Percentiles rank a stretch among this genome's conserved stretches.
These are phyloP conservation scores for Choloepus hoffmanni DNA, from an alignment of 2,113 vertebrate genomes.

Conservation along the genomic window DNA sequence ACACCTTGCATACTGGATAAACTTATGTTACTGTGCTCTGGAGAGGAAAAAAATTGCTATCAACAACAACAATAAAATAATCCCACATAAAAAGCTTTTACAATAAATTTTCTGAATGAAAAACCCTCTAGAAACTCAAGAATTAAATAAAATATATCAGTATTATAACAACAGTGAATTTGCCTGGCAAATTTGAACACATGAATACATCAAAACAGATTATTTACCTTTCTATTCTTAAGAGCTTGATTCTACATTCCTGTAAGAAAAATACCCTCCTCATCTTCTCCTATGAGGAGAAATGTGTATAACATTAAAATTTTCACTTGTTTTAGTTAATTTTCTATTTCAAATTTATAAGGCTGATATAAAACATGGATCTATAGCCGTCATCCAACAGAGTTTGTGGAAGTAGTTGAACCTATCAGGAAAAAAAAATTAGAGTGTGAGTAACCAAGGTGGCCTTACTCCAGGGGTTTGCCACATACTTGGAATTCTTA, in stretches of 20 bases:
- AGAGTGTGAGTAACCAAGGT: neutral
- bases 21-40: neutral
- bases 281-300: neutral
- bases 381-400: neutral
- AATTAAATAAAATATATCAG: neutral
- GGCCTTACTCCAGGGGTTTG: neutral
- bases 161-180: neutral
- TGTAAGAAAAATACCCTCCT: neutral
- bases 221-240: neutral
- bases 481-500: neutral
- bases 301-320: neutral
- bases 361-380: neutral
- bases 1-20: neutral
- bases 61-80: neutral
- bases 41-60: neutral
- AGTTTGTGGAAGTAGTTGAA: neutral
- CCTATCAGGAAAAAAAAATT: neutral
- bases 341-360: neutral
- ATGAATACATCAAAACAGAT: neutral
- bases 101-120: neutral
- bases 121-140: neutral
- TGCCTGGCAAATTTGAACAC: neutral
- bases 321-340: neutral
- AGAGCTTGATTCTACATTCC: neutral
- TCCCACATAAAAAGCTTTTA: neutral